Evolutionary conservation across 2,797 vertebrate species (phyloP), one percentile per base, ranked within the genome.

Genomic region (Hippoglossus hippoglossus): DNA sequence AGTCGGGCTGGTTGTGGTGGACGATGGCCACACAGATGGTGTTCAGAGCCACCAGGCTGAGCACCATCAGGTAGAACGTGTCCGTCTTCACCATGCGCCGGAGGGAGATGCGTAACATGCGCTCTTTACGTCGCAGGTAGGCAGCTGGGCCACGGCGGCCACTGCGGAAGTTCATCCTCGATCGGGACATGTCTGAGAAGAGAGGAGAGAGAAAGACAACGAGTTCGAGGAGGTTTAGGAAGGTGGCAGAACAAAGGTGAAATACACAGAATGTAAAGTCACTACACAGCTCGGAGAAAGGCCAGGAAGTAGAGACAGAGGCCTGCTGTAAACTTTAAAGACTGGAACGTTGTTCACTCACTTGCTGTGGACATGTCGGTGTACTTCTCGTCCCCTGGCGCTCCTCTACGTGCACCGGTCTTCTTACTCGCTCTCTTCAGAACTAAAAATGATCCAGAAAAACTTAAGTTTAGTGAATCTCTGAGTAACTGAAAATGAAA

Each of bases 41-140:
- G 94, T 99, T 99, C 80, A 99, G 96, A 49, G 96, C 97, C 90
- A 99, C 98, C 5, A 99, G 90, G 80, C 96, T 96, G 86, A 99
- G 94, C 87, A 99, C 97, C 0, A 96, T 97, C 96, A 98, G 96
- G 90, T 99, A 99, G 90, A 99, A 99, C 67, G 96, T 96, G 89
- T 98, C 96, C 1, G 98, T 99, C 91, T 99, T 99, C 80, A 99
- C 97, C 97, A 98, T 98, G 90, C 98, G 98, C 58, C 98, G 97
- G 69, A 99, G 95, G 0, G 98, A 99, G 90, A 99, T 98, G 51
- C 98, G 96, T 50, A 99, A 84, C 88, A 99, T 97, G 13, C 97
- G 94, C 72, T 99, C 98, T 89, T 99, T 99, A 54, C 98, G 97
- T 0, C 97, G 95, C 79, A 99, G 92, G 82, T 99, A 99, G 21